A percentile compares a stretch with the other conserved stretches of the same genome.
These are phyloP conservation scores for Pelusios castaneus DNA, from an alignment of 2,113 vertebrate genomes.

Conservation along the genomic window DNA sequence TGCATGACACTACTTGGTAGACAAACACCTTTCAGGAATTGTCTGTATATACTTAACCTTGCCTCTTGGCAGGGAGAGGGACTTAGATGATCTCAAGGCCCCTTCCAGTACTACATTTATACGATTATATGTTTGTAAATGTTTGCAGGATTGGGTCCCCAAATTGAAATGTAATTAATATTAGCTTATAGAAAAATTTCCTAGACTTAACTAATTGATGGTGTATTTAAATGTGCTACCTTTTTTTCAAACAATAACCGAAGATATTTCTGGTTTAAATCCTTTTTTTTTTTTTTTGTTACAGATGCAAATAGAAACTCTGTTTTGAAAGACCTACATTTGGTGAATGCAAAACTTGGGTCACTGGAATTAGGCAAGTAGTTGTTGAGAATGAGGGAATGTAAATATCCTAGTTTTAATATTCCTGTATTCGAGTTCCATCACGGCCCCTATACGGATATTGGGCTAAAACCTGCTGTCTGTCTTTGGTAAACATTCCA, in stretches of 20 bases:
- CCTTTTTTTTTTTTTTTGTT: neutral
- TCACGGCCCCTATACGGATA: neutral
- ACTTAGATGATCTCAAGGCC: neutral
- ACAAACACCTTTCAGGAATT: no score
- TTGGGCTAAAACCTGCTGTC: neutral
- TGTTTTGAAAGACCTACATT: slow-evolving; percentile 72
- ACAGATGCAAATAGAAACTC: slow-evolving; percentile 73
- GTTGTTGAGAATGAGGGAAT: neutral
- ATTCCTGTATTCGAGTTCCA: neutral
- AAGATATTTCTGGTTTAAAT: neutral
- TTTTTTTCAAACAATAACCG: neutral
- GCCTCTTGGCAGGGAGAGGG: no score
- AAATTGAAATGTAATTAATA: neutral
- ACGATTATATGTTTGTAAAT: neutral
- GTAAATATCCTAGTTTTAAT: neutral
- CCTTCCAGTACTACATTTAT: neutral
- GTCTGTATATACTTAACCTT: no score
- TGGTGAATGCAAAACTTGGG: slow-evolving; percentile 72
- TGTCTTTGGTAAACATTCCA: neutral
- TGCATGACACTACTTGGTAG: no score
- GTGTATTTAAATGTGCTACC: neutral
- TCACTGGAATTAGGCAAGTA: slow-evolving; percentile 80
- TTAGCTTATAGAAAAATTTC: neutral
- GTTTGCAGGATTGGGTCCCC: neutral
- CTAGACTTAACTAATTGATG: neutral